A percentile compares a stretch with the other conserved stretches of the same genome.
Conservation (phyloP, 2,888 invertebrate genomes). For the Drosophila engyochracea region DNA sequence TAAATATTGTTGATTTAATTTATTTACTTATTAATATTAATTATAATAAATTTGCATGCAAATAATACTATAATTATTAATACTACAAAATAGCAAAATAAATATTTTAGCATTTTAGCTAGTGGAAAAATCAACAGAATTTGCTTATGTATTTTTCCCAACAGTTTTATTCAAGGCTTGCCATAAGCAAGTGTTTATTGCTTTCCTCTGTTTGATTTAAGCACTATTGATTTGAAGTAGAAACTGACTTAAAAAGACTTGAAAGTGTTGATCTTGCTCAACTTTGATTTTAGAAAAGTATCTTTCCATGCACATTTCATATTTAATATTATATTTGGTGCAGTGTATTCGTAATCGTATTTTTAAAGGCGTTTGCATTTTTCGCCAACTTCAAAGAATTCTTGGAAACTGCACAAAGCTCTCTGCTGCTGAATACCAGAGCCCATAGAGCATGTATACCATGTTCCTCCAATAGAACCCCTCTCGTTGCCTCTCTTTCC, state of each 20-base stretch:
- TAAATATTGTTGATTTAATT: neutral
- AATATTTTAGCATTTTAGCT: neutral
- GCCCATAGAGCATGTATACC: conserved; percentile 2
- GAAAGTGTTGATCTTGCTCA: neutral
- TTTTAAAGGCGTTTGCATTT: conserved; percentile 50
- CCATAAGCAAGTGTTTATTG: neutral
- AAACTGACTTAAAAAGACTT: neutral
- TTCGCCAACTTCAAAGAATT: conserved; percentile 77
- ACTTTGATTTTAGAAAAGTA: neutral
- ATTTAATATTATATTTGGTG: neutral
- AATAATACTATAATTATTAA: neutral
- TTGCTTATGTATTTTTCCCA: neutral
- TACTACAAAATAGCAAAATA: neutral
- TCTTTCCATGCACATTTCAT: neutral
- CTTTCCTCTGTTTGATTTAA: neutral
- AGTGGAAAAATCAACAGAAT: neutral
- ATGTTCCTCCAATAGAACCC: neutral
- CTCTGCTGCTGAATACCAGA: conserved; percentile 17
- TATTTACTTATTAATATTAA: neutral
- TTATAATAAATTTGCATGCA: neutral
- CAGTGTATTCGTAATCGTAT: conserved; percentile 26
- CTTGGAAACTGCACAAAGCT: conserved; percentile 54
- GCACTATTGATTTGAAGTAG: neutral
- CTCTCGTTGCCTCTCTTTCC: neutral
- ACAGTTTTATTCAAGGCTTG: neutral